Percentiles rank a stretch among this genome's conserved stretches.
Conservation (phyloP, 2,888 invertebrate genomes). For the Tanytarsus gracilentus region DNA sequence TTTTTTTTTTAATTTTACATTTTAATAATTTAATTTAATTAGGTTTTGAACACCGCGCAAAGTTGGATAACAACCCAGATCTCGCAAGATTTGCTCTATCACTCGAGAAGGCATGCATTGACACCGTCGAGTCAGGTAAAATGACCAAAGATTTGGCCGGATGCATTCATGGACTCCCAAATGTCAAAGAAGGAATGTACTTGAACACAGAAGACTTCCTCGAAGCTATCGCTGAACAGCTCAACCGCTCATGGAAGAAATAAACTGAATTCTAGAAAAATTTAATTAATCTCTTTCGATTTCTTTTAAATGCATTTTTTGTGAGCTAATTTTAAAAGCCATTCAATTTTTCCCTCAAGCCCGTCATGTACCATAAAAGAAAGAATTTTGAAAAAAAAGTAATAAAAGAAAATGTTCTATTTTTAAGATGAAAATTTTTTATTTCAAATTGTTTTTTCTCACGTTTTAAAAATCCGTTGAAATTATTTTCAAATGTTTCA, state of each 20-base stretch:
- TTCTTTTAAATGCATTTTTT: too few relatives aligned
- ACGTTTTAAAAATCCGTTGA: too few relatives aligned
- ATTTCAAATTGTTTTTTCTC: too few relatives aligned
- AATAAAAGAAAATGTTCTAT: too few relatives aligned
- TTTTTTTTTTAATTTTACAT: background rate
- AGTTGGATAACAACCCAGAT: slow-evolving; percentile 67
- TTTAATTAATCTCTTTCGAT: too few relatives aligned
- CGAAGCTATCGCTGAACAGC: slow-evolving; percentile 65
- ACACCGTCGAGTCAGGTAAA: slow-evolving; percentile 70
- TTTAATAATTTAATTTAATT: background rate
- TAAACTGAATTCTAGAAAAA: slow-evolving; percentile 30
- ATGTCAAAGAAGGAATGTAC: slow-evolving; percentile 73
- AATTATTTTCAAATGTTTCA: too few relatives aligned
- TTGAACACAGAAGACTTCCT: slow-evolving; percentile 80
- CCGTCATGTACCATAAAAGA: too few relatives aligned
- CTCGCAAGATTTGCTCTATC: slow-evolving; percentile 59
- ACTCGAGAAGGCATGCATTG: slow-evolving; percentile 74
- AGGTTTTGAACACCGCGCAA: slow-evolving; percentile 73
- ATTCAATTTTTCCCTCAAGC: too few relatives aligned
- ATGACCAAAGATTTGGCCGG: slow-evolving; percentile 85
- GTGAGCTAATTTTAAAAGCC: too few relatives aligned
- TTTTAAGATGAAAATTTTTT: too few relatives aligned
- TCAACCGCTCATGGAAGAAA: slow-evolving; percentile 46
- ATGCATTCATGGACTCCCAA: slow-evolving; percentile 74
- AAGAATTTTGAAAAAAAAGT: too few relatives aligned